Evolutionary conservation across 2,888 invertebrate species (phyloP), one percentile per base, ranked within the genome.

Genomic region (Chymomyza caudatula): DNA sequence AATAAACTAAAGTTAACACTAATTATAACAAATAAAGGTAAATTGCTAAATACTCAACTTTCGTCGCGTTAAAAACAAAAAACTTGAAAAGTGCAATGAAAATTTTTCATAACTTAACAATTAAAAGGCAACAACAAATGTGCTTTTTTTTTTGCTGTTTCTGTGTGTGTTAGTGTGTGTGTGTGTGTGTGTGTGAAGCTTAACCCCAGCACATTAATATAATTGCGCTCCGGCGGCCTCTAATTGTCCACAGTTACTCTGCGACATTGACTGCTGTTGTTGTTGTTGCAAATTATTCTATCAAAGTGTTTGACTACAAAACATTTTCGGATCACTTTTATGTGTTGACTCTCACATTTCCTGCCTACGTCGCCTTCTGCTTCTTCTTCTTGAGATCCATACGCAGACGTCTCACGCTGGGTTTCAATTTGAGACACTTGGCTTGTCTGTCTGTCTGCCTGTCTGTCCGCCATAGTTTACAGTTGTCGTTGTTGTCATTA

Each of bases 161-260:
- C 29, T 54, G 54, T 43, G 63, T 20, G 47, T 49, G 52, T 55
- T 51, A 60, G 54, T 57, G 29, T 54, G 62, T 37, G 60, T 20
- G 11, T 11, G 29, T 37, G 29, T 11, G 29, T 13, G 29, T 37
- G 29, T 37, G 4, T 63, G 60, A 47, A 47, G 65, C 65, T 76
- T 65, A 73, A 73, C 53, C 65, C 61, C 69, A 64, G 61, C 63
- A 73, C 63, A 67, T 74, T 67, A 77, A 77, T 69, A 37, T 37
- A 37, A 37, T 37, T 79, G 71, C 74, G 8, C 11, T 37, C 29
- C 63, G 59, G 61, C 57, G 22, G 20, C 57, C 49, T 62, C 65
- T 70, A 76, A 78, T 78, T 76, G 67, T 73, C 71, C 77, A 71
- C 74, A 77, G 62, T 69, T 67, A 60, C 67, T 61, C 67, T 2